A percentile compares a stretch with the other conserved stretches of the same genome.
Conservation (phyloP, 2,113 vertebrate genomes). For the Peromyscus polionotus region DNA sequence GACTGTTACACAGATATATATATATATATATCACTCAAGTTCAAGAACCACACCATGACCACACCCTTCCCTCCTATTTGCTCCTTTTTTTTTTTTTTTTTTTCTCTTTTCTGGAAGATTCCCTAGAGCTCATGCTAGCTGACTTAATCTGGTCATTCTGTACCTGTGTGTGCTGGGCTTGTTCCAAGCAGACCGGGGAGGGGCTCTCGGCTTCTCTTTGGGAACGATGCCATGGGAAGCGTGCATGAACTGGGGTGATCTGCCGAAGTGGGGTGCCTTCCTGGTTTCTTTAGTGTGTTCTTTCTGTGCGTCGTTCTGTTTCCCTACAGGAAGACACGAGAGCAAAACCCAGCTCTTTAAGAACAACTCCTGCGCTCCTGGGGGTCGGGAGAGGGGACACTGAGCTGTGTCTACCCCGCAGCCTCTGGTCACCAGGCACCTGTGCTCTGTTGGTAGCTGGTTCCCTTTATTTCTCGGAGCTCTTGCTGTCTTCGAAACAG, state of each 20-base stretch:
- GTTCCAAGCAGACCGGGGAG: neutral
- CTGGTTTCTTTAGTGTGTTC: slow-evolving; percentile 68
- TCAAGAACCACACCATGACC: neutral
- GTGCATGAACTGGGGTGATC: slow-evolving; percentile 38
- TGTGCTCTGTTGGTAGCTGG: slow-evolving; percentile 75
- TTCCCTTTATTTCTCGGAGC: slow-evolving; percentile 63
- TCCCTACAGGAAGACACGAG: slow-evolving; percentile 80
- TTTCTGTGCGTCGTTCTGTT: slow-evolving; percentile 60
- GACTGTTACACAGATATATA: too few species aligned
- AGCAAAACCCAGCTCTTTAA: neutral
- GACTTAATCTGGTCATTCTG: neutral
- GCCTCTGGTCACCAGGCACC: slow-evolving; percentile 71
- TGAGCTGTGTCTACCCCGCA: neutral
- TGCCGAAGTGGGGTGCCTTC: slow-evolving; percentile 21
- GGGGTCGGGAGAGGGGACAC: neutral
- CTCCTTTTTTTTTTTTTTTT: neutral
- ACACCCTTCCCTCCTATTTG: neutral
- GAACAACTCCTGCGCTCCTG: neutral
- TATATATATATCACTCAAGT: neutral
- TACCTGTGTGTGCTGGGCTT: slow-evolving; percentile 78
- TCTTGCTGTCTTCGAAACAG: slow-evolving; percentile 74
- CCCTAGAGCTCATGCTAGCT: neutral
- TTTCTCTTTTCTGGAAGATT: neutral
- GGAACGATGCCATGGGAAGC: slow-evolving; percentile 28
- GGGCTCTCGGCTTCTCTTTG: slow-evolving; percentile 58